These are phyloP conservation scores for Scyliorhinus canicula DNA, from an alignment of 2,797 vertebrate genomes.

Conservation along the genomic window DNA sequence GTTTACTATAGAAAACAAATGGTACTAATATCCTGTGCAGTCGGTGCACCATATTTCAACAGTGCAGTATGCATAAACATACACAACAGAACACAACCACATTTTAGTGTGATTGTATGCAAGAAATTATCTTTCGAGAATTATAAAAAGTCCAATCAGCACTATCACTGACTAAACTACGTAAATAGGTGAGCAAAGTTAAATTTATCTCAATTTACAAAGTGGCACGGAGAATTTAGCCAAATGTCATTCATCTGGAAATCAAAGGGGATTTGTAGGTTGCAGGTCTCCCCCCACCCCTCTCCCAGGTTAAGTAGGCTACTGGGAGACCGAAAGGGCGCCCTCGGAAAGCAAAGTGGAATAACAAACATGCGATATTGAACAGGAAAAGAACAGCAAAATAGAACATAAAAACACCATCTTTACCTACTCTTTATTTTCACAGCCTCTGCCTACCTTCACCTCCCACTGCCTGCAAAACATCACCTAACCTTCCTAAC, in stretches of 20 bases:
- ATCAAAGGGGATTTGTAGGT: neutral
- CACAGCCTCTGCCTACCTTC: neutral
- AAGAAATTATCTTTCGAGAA: neutral
- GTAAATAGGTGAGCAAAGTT: neutral
- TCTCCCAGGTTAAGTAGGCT: neutral
- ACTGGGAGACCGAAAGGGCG: neutral
- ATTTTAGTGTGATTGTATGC: neutral
- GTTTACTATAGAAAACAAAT: neutral
- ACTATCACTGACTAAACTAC: neutral
- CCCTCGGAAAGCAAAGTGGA: neutral
- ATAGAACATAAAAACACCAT: neutral
- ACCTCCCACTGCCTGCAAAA: neutral
- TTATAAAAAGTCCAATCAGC: neutral
- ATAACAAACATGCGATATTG: neutral
- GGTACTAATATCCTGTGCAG: neutral
- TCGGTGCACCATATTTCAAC: neutral
- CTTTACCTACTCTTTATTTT: neutral
- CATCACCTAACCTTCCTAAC: neutral
- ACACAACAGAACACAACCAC: neutral
- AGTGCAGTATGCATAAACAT: neutral
- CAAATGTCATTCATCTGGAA: neutral
- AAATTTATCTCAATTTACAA: neutral
- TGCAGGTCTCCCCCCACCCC: neutral
- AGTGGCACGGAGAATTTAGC: neutral
- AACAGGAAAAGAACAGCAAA: neutral